Base-by-base conservation (phyloP, 2,113 vertebrate species). In the Paradisaea rubra region DNA sequence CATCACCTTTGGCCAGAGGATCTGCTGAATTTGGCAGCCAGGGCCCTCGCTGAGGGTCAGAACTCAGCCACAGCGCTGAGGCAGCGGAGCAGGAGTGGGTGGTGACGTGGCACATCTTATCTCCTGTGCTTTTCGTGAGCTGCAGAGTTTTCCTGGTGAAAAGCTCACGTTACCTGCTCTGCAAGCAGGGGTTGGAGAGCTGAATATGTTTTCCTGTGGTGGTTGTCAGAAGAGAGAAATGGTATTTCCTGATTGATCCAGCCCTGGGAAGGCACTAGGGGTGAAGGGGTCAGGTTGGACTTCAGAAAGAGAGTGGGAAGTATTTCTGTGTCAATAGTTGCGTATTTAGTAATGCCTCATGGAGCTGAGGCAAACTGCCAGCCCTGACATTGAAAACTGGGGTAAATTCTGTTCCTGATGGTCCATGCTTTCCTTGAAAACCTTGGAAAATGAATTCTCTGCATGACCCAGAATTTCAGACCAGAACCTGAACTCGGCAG, bases 61-160 rank as follows among this genome's bases (percentile, higher is more conserved):
- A 44, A 8, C 57, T 63, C 35, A 41, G 24, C 39, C 39, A 0
- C 0, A 7, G 35, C 33, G 11, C 5, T 22, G 11, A 21, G 41
- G 33, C 49, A 31, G 24, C 8, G 23, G 42, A 28, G 52, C 25
- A 53, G 13, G 8, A 3, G 35, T n/a, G 54, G 31, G 3, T 69
- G 60, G 54, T 78, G 79, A 35, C 8, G 1, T 33, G 31, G n/a
- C 56, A 50, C 8, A 37, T 28, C 57, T 66, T 42, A 41, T 41
- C n/a, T 41, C 10, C 31, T 0, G 33, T 37, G 52, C 21, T 8
- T 78, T n/a, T 8, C 31, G 63, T n/a, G 64, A 76, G 41, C 39
- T 23, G 57, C 33, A 10, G 5, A 44, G 37, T 9, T 53, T 19
- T 63, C 20, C 0, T 28, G 60, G 33, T 50, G 19, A 60, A 39